A percentile compares a stretch with the other conserved stretches of the same genome.
phyloP scores from a whole-genome alignment of 2,888 invertebrate genomes.

The Alloplasta piceator region DNA sequence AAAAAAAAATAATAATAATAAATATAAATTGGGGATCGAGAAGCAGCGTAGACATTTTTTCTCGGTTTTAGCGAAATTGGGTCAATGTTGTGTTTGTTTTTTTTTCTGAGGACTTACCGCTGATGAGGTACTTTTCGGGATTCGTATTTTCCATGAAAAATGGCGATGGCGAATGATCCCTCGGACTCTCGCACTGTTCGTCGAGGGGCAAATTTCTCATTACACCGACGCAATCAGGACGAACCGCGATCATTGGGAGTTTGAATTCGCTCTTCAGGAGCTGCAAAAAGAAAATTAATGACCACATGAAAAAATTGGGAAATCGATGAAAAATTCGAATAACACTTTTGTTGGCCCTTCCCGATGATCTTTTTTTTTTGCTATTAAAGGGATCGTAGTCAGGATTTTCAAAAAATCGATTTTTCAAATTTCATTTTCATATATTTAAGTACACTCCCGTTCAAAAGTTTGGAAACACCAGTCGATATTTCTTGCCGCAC shows the following conservation, averaged over 20 bases:
- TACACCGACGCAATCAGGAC: constrained; percentile 88
- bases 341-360: too few relatives aligned
- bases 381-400: too few relatives aligned
- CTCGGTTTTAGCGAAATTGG: constrained; percentile 36
- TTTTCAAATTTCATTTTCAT: too few relatives aligned
- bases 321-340: not conserved
- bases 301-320: not conserved
- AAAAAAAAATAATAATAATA: constrained; percentile 69
- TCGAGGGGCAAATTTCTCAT: constrained; percentile 86
- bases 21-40: constrained; percentile 6
- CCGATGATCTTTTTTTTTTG: too few relatives aligned
- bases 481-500: too few relatives aligned
- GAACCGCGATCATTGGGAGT: constrained; percentile 88
- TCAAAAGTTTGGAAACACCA: too few relatives aligned
- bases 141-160: constrained; percentile 88
- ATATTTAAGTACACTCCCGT: too few relatives aligned
- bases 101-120: constrained; percentile 84
- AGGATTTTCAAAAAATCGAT: too few relatives aligned
- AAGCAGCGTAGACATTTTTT: constrained; percentile 24
- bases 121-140: constrained; percentile 87
- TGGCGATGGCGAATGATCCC: constrained; percentile 86
- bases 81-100: constrained; percentile 42
- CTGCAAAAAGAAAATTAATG: constrained; percentile 81
- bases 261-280: constrained; percentile 88
- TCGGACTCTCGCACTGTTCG: constrained; percentile 86